Conservation (phyloP, 2,113 vertebrate species). For the Hippocampus mohnikei region DNA sequence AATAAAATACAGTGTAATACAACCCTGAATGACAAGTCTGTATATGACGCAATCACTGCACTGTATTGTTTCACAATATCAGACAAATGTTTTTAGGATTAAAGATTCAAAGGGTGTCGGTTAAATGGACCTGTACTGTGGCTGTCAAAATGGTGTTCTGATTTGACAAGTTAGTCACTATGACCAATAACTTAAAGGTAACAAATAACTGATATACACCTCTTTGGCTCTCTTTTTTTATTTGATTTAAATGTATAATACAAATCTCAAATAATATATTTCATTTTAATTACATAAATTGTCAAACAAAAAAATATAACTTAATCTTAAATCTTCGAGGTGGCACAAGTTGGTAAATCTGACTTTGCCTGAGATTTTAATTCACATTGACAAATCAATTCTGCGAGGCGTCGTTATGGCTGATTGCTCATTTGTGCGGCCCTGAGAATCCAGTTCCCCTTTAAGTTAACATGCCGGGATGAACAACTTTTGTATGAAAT, state of each 20-base stretch:
- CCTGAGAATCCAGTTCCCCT: not conserved
- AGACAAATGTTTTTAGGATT: not conserved
- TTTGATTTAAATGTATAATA: constrained; percentile 59
- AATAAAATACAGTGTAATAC: not conserved
- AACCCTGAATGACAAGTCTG: not conserved
- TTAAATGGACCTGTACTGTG: no score
- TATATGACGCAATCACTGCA: not conserved
- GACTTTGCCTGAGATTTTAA: constrained; percentile 41
- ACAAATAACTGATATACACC: not conserved
- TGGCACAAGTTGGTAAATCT: constrained; percentile 27
- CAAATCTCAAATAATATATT: constrained; percentile 59
- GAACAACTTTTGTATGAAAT: not conserved
- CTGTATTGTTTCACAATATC: not conserved
- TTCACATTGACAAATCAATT: constrained; percentile 49
- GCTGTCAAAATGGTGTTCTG: not conserved
- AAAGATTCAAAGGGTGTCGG: not conserved
- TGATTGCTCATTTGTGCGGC: not conserved
- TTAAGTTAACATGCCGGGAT: not conserved
- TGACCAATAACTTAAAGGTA: not conserved
- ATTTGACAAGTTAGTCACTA: not conserved
- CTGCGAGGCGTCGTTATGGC: not conserved
- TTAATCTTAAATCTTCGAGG: constrained; percentile 40
- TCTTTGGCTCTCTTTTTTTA: constrained; percentile 54
- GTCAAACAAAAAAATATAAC: constrained; percentile 52
- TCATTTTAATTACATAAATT: constrained; percentile 36